Evolutionary conservation across 2,888 invertebrate genomes (phyloP).

Genomic region (Cephus runcator): DNA sequence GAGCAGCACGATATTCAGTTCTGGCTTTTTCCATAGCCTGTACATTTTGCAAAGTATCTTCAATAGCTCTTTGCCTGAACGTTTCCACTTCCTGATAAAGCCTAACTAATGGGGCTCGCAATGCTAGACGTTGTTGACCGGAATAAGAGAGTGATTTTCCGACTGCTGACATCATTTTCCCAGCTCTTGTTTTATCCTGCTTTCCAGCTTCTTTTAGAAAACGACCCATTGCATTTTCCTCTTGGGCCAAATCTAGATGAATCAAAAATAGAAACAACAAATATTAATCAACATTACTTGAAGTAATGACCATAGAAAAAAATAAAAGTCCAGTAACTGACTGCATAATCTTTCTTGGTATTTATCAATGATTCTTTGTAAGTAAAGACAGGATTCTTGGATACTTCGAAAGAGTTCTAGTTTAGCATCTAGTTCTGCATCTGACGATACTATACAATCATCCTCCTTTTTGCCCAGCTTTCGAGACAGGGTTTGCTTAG

Average conservation of each 20-base stretch:
- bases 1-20: slow-evolving; percentile 93
- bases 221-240: slow-evolving; percentile 93
- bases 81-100: slow-evolving; percentile 98
- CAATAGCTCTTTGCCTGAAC: slow-evolving; percentile 92
- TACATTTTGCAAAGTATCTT: slow-evolving; percentile 91
- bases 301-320: background rate
- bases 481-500: slow-evolving; percentile 92
- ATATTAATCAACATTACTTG: slow-evolving; percentile 5
- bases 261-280: slow-evolving; percentile 23
- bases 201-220: slow-evolving; percentile 95
- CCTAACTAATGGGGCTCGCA: slow-evolving; percentile 86
- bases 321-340: slow-evolving; percentile 55
- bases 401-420: slow-evolving; percentile 92
- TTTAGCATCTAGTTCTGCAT: slow-evolving; percentile 96
- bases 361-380: slow-evolving; percentile 89
- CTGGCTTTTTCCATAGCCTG: slow-evolving; percentile 94
- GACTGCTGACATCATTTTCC: slow-evolving; percentile 82
- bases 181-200: slow-evolving; percentile 84
- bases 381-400: slow-evolving; percentile 86
- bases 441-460: slow-evolving; percentile 94
- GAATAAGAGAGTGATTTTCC: slow-evolving; percentile 91
- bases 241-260: slow-evolving; percentile 83
- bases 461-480: slow-evolving; percentile 98
- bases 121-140: slow-evolving; percentile 90
- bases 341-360: slow-evolving; percentile 93